These are phyloP conservation scores for Cephonodes hylas DNA, from an alignment of 2,888 invertebrate species.

Conservation along the genomic window DNA sequence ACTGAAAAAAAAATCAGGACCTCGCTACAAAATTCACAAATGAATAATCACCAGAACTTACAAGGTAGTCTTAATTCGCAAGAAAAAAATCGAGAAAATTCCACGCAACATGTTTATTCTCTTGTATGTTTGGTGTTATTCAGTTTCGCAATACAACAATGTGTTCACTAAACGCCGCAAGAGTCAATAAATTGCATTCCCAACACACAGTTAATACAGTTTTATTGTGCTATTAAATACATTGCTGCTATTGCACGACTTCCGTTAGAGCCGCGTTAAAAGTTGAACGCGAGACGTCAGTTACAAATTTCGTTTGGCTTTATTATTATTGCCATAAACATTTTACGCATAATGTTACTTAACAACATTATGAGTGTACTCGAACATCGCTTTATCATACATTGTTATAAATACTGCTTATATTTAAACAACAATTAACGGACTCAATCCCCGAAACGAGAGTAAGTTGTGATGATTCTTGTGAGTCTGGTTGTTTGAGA, in stretches of 20 bases:
- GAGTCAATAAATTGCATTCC: slow-evolving; percentile 51
- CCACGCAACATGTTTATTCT: not conserved
- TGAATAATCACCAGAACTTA: not conserved
- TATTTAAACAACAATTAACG: not conserved
- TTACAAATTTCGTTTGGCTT: slow-evolving; percentile 16
- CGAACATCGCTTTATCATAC: not conserved
- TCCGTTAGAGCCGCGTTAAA: slow-evolving; percentile 45
- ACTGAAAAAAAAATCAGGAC: too few species aligned
- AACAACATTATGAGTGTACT: not conserved
- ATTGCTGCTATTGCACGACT: slow-evolving; percentile 54
- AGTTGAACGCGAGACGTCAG: slow-evolving; percentile 18
- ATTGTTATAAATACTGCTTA: not conserved
- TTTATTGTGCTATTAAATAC: slow-evolving; percentile 55
- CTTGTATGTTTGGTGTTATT: not conserved
- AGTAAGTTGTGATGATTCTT: too few species aligned
- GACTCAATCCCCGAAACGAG: not conserved
- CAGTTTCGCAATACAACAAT: slow-evolving; percentile 35
- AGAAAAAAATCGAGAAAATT: not conserved
- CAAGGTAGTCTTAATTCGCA: not conserved
- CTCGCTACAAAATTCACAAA: too few species aligned
- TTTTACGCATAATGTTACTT: not conserved
- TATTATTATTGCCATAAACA: slow-evolving; percentile 15
- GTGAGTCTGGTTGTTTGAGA: too few species aligned
- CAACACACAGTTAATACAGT: slow-evolving; percentile 47
- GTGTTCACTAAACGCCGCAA: slow-evolving; percentile 39